Base-by-base conservation (phyloP, 2,888 invertebrate species). In the Trisateles emortualis region DNA sequence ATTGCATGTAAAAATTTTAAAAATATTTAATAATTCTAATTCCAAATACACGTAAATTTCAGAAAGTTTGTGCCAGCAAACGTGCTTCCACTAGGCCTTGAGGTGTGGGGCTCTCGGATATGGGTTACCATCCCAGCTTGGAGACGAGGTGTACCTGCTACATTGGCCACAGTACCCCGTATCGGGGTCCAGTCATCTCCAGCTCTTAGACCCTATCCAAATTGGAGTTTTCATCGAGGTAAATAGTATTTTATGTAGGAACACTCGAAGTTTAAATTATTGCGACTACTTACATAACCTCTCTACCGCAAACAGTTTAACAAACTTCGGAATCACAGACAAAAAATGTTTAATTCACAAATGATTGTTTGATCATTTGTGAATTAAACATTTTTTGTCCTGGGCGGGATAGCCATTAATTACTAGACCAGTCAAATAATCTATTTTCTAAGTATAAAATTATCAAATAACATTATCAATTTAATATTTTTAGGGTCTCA, bases 101-200 rank as follows among this genome's bases (percentile, higher is more conserved):
- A 97, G 75, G 91, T 95, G 2, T 95, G 94, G 89, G 93, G 92
- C 3, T 90, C 95, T 53, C 94, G 95, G 8, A 87, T 97, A 6
- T 97, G 96, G 84, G 88, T 97, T 1, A 96, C 96, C 1, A 87
- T 96, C 44, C 97, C 97, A 0, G 95, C 95, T 60, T 96, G 96
- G 96, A 94, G 95, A 47, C 87, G 92, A 24, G 97, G 97, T 0
- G 95, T 96, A 0, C 96, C 97, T 0, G 96, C 95, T 0, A 96
- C 96, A 0, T 83, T 97, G 33, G 94, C 95, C 0, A 95, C 95
- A 0, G 80, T 97, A 0, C 94, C 96, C 0, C 93, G 94, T 49
- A 86, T 91, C 0, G 94, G 95, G 0, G 93, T 90, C 3, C 87
- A 86, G 3, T 32, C 74, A 3, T 94, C 94, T 29, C 97, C 97